phyloP scores from a whole-genome alignment of 2,888 invertebrate species.

The Anorthoa munda region DNA sequence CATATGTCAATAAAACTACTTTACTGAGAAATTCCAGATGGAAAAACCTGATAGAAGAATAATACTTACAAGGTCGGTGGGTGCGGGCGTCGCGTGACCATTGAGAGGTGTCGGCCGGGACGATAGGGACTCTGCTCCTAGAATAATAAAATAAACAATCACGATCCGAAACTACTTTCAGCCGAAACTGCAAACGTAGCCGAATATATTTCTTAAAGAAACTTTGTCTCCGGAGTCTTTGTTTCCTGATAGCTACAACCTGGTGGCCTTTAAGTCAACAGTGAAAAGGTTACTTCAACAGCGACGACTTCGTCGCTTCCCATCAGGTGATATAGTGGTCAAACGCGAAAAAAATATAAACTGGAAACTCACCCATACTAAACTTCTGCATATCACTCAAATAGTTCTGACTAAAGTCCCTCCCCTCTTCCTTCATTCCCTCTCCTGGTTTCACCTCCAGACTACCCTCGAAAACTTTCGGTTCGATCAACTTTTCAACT shows the following conservation, averaged over 20 bases:
- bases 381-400: slow-evolving; percentile 73
- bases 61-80: slow-evolving; percentile 62
- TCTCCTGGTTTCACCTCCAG: slow-evolving; percentile 2
- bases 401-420: slow-evolving; percentile 62
- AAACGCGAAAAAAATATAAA: not conserved
- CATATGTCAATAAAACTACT: no score
- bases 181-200: no score
- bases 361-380: slow-evolving; percentile 73
- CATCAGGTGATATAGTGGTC: no score
- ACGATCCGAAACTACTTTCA: no score
- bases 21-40: no score
- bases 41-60: not conserved
- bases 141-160: not conserved
- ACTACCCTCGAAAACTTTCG: slow-evolving; percentile 64
- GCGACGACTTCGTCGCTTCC: no score
- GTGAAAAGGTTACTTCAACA: no score
- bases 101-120: slow-evolving; percentile 70
- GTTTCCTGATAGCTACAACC: no score
- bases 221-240: no score
- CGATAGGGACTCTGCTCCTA: slow-evolving; percentile 49
- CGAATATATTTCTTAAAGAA: no score
- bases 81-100: slow-evolving; percentile 69
- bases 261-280: no score
- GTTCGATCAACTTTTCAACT: slow-evolving; percentile 79
- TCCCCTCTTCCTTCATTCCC: slow-evolving; percentile 51